These are phyloP conservation scores for Drosophila arawakana DNA, from an alignment of 1,140 invertebrate species.

Conservation along the genomic window DNA sequence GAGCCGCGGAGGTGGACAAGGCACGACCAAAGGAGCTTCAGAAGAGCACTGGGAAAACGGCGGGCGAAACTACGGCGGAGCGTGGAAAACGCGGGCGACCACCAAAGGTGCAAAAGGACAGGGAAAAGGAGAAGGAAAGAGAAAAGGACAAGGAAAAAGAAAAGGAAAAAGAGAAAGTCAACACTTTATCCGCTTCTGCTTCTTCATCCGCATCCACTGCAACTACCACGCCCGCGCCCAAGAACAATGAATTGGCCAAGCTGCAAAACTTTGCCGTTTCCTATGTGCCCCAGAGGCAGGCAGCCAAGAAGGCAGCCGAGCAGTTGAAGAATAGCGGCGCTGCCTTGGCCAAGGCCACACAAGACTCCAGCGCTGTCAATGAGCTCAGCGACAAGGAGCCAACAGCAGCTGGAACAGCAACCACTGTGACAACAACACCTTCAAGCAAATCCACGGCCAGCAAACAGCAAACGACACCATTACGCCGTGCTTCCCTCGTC, in stretches of 20 bases:
- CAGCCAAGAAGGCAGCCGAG: slow-evolving; percentile 95
- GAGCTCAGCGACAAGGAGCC: slow-evolving; percentile 14
- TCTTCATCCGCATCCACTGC: slow-evolving; percentile 7
- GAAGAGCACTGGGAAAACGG: slow-evolving; percentile 49
- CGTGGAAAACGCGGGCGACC: slow-evolving; percentile 75
- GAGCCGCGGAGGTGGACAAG: slow-evolving; percentile 34
- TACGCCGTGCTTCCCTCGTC: slow-evolving; percentile 48
- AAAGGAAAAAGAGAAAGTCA: slow-evolving; percentile 16
- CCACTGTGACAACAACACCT: slow-evolving; percentile 21
- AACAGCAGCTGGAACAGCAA: slow-evolving; percentile 18
- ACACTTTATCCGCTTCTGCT: neutral
- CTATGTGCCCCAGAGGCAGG: slow-evolving; percentile 95
- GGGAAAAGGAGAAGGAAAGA: slow-evolving; percentile 42
- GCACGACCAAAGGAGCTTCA: slow-evolving; percentile 63
- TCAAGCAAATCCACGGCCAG: slow-evolving; percentile 19
- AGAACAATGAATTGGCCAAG: slow-evolving; percentile 86
- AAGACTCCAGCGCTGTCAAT: slow-evolving; percentile 31
- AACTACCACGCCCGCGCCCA: slow-evolving; percentile 5
- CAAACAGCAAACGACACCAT: slow-evolving; percentile 37
- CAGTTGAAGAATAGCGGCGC: slow-evolving; percentile 92
- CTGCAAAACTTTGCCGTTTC: slow-evolving; percentile 89
- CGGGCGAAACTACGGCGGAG: slow-evolving; percentile 56
- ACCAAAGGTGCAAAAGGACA: slow-evolving; percentile 26
- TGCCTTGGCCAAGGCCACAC: slow-evolving; percentile 85
- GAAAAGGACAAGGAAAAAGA: slow-evolving; percentile 21